phyloP scores from a whole-genome alignment of 1,140 invertebrate genomes.

The Drosophila sechellia region DNA sequence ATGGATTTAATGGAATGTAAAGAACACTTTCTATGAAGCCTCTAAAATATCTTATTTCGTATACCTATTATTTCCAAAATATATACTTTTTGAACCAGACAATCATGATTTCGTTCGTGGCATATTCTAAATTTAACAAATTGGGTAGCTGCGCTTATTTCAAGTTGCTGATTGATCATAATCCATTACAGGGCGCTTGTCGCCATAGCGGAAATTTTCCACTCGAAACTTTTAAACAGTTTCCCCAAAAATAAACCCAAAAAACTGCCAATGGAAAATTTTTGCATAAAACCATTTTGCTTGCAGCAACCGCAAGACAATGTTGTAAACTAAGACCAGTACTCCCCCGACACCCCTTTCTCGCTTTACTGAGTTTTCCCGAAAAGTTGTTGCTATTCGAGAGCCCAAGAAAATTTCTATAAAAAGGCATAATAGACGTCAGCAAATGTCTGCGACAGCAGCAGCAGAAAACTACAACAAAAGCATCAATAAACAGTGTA shows the following conservation, averaged over 20 bases:
- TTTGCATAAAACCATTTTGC: conserved; percentile 77
- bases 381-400: conserved; percentile 44
- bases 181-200: conserved; percentile 15
- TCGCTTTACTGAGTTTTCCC: not conserved
- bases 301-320: conserved; percentile 75
- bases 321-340: conserved; percentile 69
- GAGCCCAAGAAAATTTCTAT: conserved; percentile 71
- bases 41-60: not conserved
- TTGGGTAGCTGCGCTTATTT: conserved; percentile 6
- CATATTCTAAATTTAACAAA: not conserved
- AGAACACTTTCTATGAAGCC: no score
- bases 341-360: conserved; percentile 3
- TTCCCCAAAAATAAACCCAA: conserved; percentile 27
- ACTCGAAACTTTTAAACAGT: conserved; percentile 43
- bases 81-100: no score
- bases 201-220: conserved; percentile 12
- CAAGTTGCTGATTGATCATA: conserved; percentile 9
- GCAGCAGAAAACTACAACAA: conserved; percentile 60
- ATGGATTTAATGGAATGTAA: no score
- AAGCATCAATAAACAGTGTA: conserved; percentile 77
- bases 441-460: conserved; percentile 73
- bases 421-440: conserved; percentile 80
- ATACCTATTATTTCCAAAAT: not conserved
- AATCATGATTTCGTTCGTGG: not conserved
- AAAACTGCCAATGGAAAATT: conserved; percentile 44